Evolutionary conservation across 2,113 vertebrate species (phyloP), one percentile per base, ranked within the genome.

Genomic region (Elachura formosa): DNA sequence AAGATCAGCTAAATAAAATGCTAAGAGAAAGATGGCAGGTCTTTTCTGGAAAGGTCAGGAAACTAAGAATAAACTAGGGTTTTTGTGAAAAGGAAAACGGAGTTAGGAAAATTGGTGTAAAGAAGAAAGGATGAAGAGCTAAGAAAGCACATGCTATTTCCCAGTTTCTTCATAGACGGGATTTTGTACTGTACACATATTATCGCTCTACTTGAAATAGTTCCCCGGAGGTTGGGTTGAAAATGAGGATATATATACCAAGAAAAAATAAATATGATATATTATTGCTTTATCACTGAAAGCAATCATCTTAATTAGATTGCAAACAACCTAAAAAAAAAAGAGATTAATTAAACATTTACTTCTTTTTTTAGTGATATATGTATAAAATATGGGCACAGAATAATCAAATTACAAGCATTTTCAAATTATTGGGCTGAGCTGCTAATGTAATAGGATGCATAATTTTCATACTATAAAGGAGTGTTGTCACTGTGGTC

Each of bases 1-100:
- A 85, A 56, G 28, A 85, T 22, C 3, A 5, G 20, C 75, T 87
- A 84, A 96, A 81, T 74, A 93, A 94, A 96, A 90, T 49, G 54
- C n/a, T 85, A 45, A 56, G 73, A 0, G 2, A 89, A 91, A 91
- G 62, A 85, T 88, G 62, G 76, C 75, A 66, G 48, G 40, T 89
- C 77, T 76, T 62, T 88, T 69, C 54, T 62, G 58, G 93, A 96
- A 95, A 96, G 92, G 92, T 83, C 92, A 94, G 26, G 71, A 88
- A 90, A 62, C 62, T 93, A 95, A 96, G 62, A 95, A 93, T 95
- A 96, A 94, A 46, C 33, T 29, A 73, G 9, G 20, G 5, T 2
- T 82, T 86, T 91, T 85, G 41, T 48, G 59, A 61, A 61, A 62
- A 85, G 34, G 38, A 82, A 90, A 94, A 91, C 51, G 61, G 69